Base-by-base conservation (phyloP, 2,113 vertebrate species). In the Penelope pileata region DNA sequence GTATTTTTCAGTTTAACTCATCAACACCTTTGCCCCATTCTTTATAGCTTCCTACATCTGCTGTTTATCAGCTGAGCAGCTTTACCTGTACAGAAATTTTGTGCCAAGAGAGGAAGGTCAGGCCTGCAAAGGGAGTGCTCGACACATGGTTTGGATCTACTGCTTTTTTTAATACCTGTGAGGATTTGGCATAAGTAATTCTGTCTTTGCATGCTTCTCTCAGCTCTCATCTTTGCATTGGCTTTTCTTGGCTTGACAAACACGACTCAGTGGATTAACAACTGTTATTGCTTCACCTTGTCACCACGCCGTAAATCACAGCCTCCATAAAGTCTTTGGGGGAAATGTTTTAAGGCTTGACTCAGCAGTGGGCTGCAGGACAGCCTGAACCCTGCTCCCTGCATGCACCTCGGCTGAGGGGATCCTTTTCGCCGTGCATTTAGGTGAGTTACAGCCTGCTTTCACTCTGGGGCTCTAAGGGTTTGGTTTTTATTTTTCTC, bases 221-320 rank as follows among this genome's bases (percentile, higher is more conserved):
- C 17, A 2, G 53, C n/a, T 3, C 32, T 78, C 17, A 40, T 77
- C n/a, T 58, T 73, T 0, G 1, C 2, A 1, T n/a, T 72, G 53
- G 36, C 40, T 40, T 32, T 12, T 83, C 75, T 69, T 88, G 79
- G 32, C 68, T 56, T 56, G 32, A 45, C 29, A 45, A 72, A 77
- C 1, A 6, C 29, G 54, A 24, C 7, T 43, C n/a, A 16, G 69
- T 67, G 51, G 40, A 56, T 67, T 81, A 85, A 50, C 47, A 45
- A 54, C 45, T 77, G 59, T 50, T 91, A 21, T 4, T 76, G 19
- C 45, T 67, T 60, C 36, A 40, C 0, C 3, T 26, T 48, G 27
- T 62, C 64, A 27, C 40, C 10, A 6, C 32, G 17, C 59, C 6
- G 3, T 77, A 51, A 73, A 91, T 86, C 47, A 58, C 67, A 67